Evolutionary conservation across 2,888 invertebrate species (phyloP).

Genomic region (Geotrupes spiniger): DNA sequence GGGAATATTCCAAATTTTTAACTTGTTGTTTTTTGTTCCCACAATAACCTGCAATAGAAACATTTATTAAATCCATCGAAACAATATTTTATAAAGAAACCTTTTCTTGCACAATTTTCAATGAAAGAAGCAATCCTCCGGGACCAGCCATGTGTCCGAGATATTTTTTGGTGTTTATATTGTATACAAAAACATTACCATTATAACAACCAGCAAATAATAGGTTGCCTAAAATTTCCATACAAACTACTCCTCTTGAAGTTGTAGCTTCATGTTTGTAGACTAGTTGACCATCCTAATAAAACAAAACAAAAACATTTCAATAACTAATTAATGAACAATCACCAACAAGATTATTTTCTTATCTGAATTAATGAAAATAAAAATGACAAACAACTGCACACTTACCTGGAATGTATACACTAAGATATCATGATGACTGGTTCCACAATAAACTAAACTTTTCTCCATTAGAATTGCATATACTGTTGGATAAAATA

Average conservation of each 20-base stretch:
- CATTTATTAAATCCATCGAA: slow-evolving; percentile 4
- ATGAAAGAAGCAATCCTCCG: slow-evolving; percentile 68
- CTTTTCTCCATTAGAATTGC: slow-evolving; percentile 66
- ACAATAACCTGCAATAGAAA: slow-evolving; percentile 32
- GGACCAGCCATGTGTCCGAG: slow-evolving; percentile 67
- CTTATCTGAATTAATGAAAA: no score
- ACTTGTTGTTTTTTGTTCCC: slow-evolving; percentile 35
- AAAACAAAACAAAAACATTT: no score
- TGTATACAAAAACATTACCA: slow-evolving; percentile 72
- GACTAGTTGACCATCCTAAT: slow-evolving; percentile 63
- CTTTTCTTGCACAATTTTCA: slow-evolving; percentile 65
- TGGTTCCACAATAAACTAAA: slow-evolving; percentile 75
- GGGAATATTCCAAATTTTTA: slow-evolving; percentile 32
- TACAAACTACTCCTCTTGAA: slow-evolving; percentile 66
- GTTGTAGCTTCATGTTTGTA: slow-evolving; percentile 35
- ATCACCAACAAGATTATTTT: no score
- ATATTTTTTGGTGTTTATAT: slow-evolving; percentile 54
- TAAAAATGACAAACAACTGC: not conserved
- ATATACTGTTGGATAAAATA: slow-evolving; percentile 64
- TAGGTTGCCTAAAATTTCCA: slow-evolving; percentile 62
- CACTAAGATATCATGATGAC: slow-evolving; percentile 67
- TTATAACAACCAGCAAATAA: slow-evolving; percentile 75
- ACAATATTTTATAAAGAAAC: slow-evolving; percentile 45
- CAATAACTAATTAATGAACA: slow-evolving; percentile 6
- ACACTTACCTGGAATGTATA: slow-evolving; percentile 71